Percentiles rank a stretch among this genome's conserved stretches.
Conservation (phyloP, 2,888 invertebrate genomes). For the Acanthoscelides obtectus region DNA sequence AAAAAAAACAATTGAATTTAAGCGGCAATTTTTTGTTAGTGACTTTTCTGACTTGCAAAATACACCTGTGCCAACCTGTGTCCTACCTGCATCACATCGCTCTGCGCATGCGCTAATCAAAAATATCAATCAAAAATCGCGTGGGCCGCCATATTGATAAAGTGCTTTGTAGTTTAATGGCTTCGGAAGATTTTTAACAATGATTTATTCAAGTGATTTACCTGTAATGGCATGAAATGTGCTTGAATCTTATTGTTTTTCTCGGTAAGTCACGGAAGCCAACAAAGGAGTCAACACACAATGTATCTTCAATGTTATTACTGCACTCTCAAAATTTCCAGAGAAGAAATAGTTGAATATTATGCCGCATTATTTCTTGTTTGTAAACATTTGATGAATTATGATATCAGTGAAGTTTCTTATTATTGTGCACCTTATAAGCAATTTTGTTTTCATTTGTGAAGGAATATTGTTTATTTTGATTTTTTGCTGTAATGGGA, state of each 20-base stretch:
- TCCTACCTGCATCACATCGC: slow-evolving; percentile 17
- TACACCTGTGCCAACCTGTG: slow-evolving; percentile 1
- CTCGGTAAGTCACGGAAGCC: slow-evolving; percentile 4
- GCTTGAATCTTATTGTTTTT: slow-evolving; percentile 4
- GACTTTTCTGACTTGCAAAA: not conserved
- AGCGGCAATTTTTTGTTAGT: not conserved
- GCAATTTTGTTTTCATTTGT: slow-evolving; percentile 1
- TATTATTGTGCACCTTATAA: slow-evolving; percentile 1
- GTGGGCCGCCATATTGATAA: slow-evolving; percentile 48
- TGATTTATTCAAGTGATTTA: not conserved
- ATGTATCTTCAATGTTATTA: not conserved
- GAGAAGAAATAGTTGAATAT: slow-evolving; percentile 4
- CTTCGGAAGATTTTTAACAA: slow-evolving; percentile 13
- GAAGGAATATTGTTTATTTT: slow-evolving; percentile 20
- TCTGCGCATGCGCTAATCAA: slow-evolving; percentile 29
- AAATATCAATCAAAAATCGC: slow-evolving; percentile 41
- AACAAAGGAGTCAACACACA: slow-evolving; percentile 4
- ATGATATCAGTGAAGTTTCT: slow-evolving; percentile 2
- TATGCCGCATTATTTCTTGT: slow-evolving; percentile 26
- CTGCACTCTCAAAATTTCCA: not conserved
- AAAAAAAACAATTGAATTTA: not conserved
- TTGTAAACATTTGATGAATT: slow-evolving; percentile 28
- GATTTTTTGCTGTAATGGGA: slow-evolving; percentile 38
- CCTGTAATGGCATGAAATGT: slow-evolving; percentile 16
- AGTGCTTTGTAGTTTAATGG: slow-evolving; percentile 36